phyloP scores from a whole-genome alignment of 2,888 invertebrate species.

The Alloplasta piceator region DNA sequence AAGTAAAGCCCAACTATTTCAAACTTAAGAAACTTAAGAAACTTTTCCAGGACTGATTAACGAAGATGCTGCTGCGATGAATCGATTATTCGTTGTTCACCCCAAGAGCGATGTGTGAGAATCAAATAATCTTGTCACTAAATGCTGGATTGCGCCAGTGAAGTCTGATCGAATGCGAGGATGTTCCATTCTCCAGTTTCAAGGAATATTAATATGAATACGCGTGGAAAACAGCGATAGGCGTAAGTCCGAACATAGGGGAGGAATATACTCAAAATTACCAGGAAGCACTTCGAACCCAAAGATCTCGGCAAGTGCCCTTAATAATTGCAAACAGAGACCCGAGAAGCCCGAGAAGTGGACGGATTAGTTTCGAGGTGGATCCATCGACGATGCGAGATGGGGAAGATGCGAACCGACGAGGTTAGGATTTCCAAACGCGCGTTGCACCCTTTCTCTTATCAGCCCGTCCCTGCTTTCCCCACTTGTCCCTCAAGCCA shows the following conservation, averaged over 20 bases:
- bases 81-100: no score
- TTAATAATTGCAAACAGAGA: constrained; percentile 72
- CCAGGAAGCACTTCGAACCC: constrained; percentile 60
- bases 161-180: constrained; percentile 36
- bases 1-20: no score
- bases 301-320: constrained; percentile 71
- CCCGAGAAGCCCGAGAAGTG: constrained; percentile 60
- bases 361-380: constrained; percentile 66
- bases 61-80: no score
- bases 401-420: constrained; percentile 35
- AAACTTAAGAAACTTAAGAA: no score
- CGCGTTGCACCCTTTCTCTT: constrained; percentile 36
- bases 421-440: constrained; percentile 53
- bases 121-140: constrained; percentile 63
- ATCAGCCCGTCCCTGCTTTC: no score
- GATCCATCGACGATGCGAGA: constrained; percentile 41
- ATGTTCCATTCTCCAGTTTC: constrained; percentile 58
- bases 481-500: no score
- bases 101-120: constrained; percentile 54
- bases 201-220: constrained; percentile 68
- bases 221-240: constrained; percentile 30
- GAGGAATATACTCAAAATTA: constrained; percentile 61
- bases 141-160: constrained; percentile 57
- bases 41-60: no score
- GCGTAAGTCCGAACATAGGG: constrained; percentile 37